Evolutionary conservation across 2,888 invertebrate genomes (phyloP), one percentile per base, ranked within the genome.

Genomic region (Oligia fasciuncula): DNA sequence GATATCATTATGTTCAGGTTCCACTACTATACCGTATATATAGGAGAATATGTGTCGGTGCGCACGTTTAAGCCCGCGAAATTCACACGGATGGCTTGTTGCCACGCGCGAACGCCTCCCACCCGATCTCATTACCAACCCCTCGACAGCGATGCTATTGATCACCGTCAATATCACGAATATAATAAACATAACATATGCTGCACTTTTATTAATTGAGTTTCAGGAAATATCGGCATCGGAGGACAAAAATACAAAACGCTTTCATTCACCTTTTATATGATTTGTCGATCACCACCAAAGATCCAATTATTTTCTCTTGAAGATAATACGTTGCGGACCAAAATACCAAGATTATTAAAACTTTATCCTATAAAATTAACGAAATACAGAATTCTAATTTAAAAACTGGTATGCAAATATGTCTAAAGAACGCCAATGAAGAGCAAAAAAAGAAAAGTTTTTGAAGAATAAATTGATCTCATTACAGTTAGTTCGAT

Each of bases 31-130:
- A 62, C 46, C 17, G 54, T 62, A 17, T 65, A 49, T 80, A 83
- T 84, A 80, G 54, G 71, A 86, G 72, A 87, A 84, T 86, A 85
- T 88, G 87, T 90, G 90, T 86, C 86, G 90, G 90, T 92, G 90
- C 89, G 90, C 91, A 91, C 89, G 88, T 90, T 90, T 89, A 90
- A 90, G 93, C 93, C 91, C 91, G 93, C 93, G 91, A 94, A 95
- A 95, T 94, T 94, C 94, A 91, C 93, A 96, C 94, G 96, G 94
- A 91, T 95, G 92, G 94, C 91, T 95, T 92, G 93, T 79, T 89
- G 90, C 92, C 91, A 95, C 96, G 96, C 96, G 94, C 95, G 93
- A 95, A 93, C 95, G 95, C 96, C 91, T 94, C 91, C 77, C 89
- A 83, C 90, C 92, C 94, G 93, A 90, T 94, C 95, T 95, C 96